Base-by-base conservation (phyloP, 2,797 vertebrate species). In the Vultur gryphus region DNA sequence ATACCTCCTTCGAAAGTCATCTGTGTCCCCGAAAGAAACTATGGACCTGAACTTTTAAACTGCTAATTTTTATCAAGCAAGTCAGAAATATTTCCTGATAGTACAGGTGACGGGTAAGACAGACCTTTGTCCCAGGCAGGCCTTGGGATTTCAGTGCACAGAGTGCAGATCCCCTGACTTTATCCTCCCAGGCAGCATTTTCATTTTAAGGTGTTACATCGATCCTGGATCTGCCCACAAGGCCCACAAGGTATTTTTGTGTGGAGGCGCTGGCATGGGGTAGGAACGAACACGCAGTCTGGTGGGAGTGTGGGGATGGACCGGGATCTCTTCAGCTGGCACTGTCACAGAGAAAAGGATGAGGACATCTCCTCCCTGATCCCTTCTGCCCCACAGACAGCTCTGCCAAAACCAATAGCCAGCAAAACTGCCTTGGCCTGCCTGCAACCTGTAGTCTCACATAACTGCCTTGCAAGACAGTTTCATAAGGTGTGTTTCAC, bases 241-340 rank as follows among this genome's bases (percentile, higher is more conserved):
- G 13, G 43, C 46, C 43, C 31, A 25, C 29, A 28, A 0, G 4
- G 16, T 39, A 20, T 41, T 75, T 86, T 17, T 84, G 33, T 72
- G 37, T 1, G 1, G 66, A 44, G 54, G 12, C 2, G 11, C 61
- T 69, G 77, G 14, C 19, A 31, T 1, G 8, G 3, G n/a, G 33
- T 2, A 31, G 76, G 89, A 71, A 52, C 1, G 1, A 66, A 80
- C 33, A 54, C 3, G 4, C 15, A 51, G 71, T n/a, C 39, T 77
- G 48, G n/a, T 71, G 35, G 13, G 19, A 71, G 28, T 0, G 17
- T 64, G 64, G 11, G 19, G 15, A 37, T 9, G 31, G n/a, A 52
- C 23, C 2, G 3, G 28, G 69, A n/a, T 28, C 29, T 58, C 61
- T 69, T 71, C 44, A 57, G 29, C 52, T 37, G 19, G 20, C 37